Percentiles rank a stretch among this genome's conserved stretches.
Evolutionary conservation across 2,888 invertebrate species (phyloP).

Genomic region (Lithophane leautieri): DNA sequence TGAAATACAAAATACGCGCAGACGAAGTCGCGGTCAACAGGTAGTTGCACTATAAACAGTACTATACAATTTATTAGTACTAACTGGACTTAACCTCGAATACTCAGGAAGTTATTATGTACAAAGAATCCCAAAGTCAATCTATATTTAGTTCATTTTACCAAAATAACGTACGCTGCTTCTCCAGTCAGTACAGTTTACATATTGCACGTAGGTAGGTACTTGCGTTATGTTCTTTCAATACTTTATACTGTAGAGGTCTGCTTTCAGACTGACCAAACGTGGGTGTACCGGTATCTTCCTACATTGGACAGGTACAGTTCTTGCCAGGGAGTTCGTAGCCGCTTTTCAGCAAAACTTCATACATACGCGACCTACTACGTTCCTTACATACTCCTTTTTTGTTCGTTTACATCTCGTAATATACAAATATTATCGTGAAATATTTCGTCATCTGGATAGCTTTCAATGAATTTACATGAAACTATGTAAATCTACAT

Average conservation of each 20-base stretch:
- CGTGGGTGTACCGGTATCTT: background rate
- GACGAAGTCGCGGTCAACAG: background rate
- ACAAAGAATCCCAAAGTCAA: constrained; percentile 54
- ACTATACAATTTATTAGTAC: background rate
- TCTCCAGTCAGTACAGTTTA: constrained; percentile 25
- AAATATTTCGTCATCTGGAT: background rate
- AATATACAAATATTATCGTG: background rate
- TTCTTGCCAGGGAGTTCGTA: background rate
- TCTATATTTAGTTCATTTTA: constrained; percentile 53
- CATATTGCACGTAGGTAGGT: constrained; percentile 12
- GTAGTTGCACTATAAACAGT: background rate
- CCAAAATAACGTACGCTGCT: constrained; percentile 50
- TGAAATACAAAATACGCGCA: background rate
- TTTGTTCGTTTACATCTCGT: too few species aligned
- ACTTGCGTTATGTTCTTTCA: constrained; percentile 8
- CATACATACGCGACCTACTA: too few species aligned
- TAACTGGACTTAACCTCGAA: constrained; percentile 34
- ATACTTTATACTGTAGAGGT: background rate
- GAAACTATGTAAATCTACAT: background rate
- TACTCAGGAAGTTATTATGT: constrained; percentile 40
- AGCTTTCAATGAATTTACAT: background rate
- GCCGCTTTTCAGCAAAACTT: too few species aligned
- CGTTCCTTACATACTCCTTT: too few species aligned
- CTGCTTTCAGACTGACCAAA: background rate
- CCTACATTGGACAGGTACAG: background rate